Evolutionary conservation across 2,797 vertebrate species (phyloP).

Genomic region (Lagodon rhomboides): DNA sequence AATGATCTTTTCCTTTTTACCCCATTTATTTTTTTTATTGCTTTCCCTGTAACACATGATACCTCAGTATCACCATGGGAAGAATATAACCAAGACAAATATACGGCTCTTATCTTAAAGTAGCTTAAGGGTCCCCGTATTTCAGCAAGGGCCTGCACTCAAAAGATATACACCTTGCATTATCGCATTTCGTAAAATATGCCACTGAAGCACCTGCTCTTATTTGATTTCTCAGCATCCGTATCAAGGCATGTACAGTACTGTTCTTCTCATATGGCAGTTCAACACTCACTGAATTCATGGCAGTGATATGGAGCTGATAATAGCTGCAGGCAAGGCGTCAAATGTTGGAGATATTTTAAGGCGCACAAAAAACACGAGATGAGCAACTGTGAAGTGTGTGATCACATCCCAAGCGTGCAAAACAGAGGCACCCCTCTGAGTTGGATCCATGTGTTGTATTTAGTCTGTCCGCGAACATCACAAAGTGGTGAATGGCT

Average conservation of each 20-base stretch:
- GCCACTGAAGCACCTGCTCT: neutral
- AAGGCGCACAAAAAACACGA: constrained; percentile 1
- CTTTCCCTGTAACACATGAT: constrained; percentile 32
- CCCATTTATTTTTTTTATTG: constrained; percentile 62
- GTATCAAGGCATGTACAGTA: neutral
- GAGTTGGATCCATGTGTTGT: neutral
- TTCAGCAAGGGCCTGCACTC: constrained; percentile 30
- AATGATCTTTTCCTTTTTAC: constrained; percentile 37
- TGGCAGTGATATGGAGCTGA: neutral
- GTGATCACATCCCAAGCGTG: neutral
- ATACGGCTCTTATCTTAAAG: constrained; percentile 59
- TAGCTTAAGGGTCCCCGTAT: constrained; percentile 44
- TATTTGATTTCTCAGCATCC: constrained; percentile 28
- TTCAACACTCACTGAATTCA: constrained; percentile 5
- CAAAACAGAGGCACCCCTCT: neutral
- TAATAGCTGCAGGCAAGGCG: constrained; percentile 14
- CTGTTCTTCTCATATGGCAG: neutral
- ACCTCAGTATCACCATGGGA: constrained; percentile 51
- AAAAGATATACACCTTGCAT: constrained; percentile 30
- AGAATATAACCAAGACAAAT: constrained; percentile 61
- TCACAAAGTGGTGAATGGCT: constrained; percentile 43
- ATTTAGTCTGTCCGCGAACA: constrained; percentile 34
- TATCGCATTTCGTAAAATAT: constrained; percentile 45
- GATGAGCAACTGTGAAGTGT: constrained; percentile 3
- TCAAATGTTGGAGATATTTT: constrained; percentile 22